Conservation (phyloP, 2,888 invertebrate genomes). For the Drosophila anomalata region DNA sequence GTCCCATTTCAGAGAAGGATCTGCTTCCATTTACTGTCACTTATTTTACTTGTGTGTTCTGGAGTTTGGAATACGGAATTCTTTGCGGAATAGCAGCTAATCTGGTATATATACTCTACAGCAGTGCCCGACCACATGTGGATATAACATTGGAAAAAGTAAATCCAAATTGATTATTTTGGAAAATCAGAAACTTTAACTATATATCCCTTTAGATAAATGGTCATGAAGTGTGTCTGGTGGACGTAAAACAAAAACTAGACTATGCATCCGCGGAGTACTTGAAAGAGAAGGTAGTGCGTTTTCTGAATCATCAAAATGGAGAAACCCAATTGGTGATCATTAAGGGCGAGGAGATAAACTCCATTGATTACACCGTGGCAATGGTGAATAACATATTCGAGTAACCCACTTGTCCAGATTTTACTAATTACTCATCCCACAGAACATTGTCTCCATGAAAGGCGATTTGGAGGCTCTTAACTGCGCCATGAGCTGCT, state of each 20-base stretch:
- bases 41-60: conserved; percentile 91
- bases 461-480: conserved; percentile 85
- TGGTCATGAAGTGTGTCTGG: conserved; percentile 85
- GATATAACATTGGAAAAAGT: conserved; percentile 84
- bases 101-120: conserved; percentile 91
- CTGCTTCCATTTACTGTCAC: conserved; percentile 93
- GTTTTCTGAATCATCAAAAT: conserved; percentile 88
- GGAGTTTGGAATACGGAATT: conserved; percentile 95
- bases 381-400: conserved; percentile 84
- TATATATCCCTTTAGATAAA: conserved; percentile 74
- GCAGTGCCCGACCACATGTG: conserved; percentile 92
- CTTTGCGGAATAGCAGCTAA: conserved; percentile 92
- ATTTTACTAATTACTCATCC: background rate
- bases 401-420: background rate
- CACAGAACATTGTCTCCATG: conserved; percentile 86
- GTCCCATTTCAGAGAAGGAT: conserved; percentile 89
- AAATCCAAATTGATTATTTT: conserved; percentile 45
- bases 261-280: conserved; percentile 92
- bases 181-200: background rate
- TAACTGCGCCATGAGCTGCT: conserved; percentile 85
- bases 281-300: conserved; percentile 88
- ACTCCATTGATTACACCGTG: conserved; percentile 87
- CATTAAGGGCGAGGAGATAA: conserved; percentile 88
- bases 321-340: conserved; percentile 87
- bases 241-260: conserved; percentile 89